Evolutionary conservation across 2,888 invertebrate species (phyloP), one percentile per base, ranked within the genome.

Genomic region (Actias luna): DNA sequence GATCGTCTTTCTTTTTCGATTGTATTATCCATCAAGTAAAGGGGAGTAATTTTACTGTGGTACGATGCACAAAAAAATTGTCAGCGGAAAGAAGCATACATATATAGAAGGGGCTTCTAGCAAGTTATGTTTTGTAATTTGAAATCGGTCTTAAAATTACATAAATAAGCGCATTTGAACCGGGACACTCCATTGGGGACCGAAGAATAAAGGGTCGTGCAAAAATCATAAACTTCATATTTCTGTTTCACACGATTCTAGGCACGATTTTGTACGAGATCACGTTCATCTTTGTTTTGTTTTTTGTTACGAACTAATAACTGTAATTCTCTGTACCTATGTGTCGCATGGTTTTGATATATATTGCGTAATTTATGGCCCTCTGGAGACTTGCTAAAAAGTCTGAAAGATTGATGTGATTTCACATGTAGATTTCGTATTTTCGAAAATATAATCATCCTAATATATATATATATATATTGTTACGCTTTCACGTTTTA

Each of bases 221-320:
- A 84, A 82, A 84, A 83, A 83, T 84, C 82, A 83, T 85, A 84
- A 83, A 82, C 78, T 75, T 77, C 75, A 69, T 75, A 78, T 81
- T 62, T 62, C 69, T 69, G 67, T 78, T 65, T 68, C 68, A 64
- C 67, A 65, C 67, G 60, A 86, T 85, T 83, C 85, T 39, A 69
- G 76, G 77, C 89, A 87, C 87, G 88, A 84, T 72, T 67, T 62
- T 60, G 69, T 64, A 64, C 68, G 69, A 77, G 80, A 82, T 84
- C 84, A 84, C 87, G 83, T 85, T 73, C 78, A 67, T 77, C 74
- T 79, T 81, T 84, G 79, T 83, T 83, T 82, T 81, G 71, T 81
- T 80, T 82, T 81, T 79, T 77, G 77, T 75, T 74, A 78, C 79
- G 73, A 79, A 74, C 78, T 85, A 83, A 85, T 88, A n/a, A n/a